phyloP scores from a whole-genome alignment of 2,888 invertebrate species.

The Crocallis elinguaria region DNA sequence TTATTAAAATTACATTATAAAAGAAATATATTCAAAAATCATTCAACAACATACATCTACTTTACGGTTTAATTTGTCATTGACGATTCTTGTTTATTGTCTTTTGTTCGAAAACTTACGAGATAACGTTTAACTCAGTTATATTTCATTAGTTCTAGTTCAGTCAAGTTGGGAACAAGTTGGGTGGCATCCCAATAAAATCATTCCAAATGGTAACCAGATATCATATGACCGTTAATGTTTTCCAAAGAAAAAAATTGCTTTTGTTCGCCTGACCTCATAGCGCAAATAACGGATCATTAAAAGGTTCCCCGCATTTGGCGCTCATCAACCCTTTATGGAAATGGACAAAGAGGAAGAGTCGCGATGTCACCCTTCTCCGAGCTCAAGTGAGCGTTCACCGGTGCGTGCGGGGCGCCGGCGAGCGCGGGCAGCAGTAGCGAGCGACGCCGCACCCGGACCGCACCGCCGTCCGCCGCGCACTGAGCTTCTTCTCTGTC shows the following conservation, averaged over 20 bases:
- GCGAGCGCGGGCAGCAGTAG: constrained; percentile 70
- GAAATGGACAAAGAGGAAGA: constrained; percentile 69
- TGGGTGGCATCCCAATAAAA: background rate
- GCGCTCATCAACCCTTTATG: constrained; percentile 68
- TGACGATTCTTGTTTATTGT: no score
- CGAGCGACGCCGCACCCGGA: constrained; percentile 74
- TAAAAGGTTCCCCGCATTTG: constrained; percentile 48
- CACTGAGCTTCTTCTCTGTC: constrained; percentile 43
- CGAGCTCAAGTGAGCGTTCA: constrained; percentile 58
- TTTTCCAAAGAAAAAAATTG: constrained; percentile 13
- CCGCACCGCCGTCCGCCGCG: constrained; percentile 72
- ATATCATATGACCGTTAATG: constrained; percentile 4
- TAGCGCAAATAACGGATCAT: constrained; percentile 46
- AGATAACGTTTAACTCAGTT: no score
- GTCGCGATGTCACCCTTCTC: constrained; percentile 79
- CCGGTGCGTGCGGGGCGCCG: constrained; percentile 56
- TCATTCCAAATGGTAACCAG: background rate
- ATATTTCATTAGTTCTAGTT: no score
- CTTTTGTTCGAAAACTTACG: no score
- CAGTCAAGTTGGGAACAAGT: no score
- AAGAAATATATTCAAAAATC: no score
- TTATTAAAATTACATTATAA: no score
- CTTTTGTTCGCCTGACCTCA: constrained; percentile 36
- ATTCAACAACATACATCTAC: no score
- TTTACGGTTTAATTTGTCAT: no score